Evolutionary conservation across 2,797 vertebrate genomes (phyloP).

Genomic region (Pogoniulus pusillus): DNA sequence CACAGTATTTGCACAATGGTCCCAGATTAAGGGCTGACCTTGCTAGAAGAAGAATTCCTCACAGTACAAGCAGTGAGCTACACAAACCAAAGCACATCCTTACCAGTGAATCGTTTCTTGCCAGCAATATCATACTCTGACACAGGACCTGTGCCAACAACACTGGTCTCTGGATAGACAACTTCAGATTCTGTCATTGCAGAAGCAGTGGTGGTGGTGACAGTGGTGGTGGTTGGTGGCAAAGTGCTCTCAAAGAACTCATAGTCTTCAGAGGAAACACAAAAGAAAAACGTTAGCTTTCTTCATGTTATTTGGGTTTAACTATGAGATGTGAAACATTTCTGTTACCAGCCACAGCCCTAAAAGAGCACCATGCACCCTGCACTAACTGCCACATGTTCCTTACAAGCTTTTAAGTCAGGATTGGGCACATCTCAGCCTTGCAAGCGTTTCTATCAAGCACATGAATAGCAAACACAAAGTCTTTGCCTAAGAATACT

Average conservation of each 20-base stretch:
- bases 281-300: constrained; percentile 7
- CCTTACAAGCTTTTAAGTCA: background rate
- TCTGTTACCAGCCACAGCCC: background rate
- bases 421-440: background rate
- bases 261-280: constrained; percentile 78
- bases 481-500: background rate
- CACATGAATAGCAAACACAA: rapidly evolving
- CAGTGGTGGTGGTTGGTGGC: constrained; percentile 51
- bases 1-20: background rate
- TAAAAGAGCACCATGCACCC: background rate
- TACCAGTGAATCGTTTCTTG: constrained; percentile 94
- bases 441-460: background rate
- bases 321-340: background rate
- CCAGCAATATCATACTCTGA: constrained; percentile 89
- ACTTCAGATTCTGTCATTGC: background rate
- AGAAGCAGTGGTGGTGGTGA: constrained; percentile 50
- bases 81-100: background rate
- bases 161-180: constrained; percentile 66
- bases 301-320: background rate
- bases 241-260: constrained; percentile 80
- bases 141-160: constrained; percentile 75
- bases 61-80: background rate
- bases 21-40: background rate
- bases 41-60: background rate
- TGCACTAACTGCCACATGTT: background rate